Percentiles rank a stretch among this genome's conserved stretches.
These are phyloP conservation scores for Phalacrocorax brasilianus DNA, from an alignment of 2,113 vertebrate species.

Conservation along the genomic window DNA sequence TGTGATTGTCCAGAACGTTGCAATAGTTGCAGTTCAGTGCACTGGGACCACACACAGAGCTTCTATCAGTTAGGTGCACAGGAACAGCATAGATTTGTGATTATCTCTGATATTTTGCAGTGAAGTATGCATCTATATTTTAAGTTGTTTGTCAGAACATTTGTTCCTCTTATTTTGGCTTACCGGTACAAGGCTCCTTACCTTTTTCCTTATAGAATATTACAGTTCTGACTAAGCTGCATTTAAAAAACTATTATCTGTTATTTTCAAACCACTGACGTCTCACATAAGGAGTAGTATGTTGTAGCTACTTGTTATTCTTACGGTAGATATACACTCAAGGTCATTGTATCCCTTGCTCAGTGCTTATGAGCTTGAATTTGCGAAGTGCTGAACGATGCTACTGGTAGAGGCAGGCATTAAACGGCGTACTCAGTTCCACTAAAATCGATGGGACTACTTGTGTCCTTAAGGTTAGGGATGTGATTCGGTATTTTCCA, in stretches of 20 bases:
- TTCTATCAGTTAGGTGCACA: neutral
- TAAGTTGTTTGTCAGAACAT: neutral
- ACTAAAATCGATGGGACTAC: neutral
- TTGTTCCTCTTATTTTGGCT: neutral
- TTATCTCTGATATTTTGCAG: neutral
- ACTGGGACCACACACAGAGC: neutral
- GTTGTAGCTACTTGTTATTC: neutral
- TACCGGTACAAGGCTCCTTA: neutral
- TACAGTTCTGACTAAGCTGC: neutral
- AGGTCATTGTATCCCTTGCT: neutral
- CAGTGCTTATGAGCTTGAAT: neutral
- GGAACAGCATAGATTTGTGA: accelerated
- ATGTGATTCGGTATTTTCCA: neutral
- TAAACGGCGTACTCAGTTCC: neutral
- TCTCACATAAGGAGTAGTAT: neutral
- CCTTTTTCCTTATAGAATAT: neutral
- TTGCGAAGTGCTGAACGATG: neutral
- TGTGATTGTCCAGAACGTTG: neutral
- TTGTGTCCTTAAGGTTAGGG: neutral
- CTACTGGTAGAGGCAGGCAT: neutral
- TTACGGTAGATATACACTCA: neutral
- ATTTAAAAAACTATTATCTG: neutral
- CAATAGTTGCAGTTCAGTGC: neutral
- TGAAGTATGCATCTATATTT: neutral
- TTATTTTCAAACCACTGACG: neutral